Evolutionary conservation across 2,797 vertebrate species (phyloP).

Genomic region (Pangasius sanitwongsei): DNA sequence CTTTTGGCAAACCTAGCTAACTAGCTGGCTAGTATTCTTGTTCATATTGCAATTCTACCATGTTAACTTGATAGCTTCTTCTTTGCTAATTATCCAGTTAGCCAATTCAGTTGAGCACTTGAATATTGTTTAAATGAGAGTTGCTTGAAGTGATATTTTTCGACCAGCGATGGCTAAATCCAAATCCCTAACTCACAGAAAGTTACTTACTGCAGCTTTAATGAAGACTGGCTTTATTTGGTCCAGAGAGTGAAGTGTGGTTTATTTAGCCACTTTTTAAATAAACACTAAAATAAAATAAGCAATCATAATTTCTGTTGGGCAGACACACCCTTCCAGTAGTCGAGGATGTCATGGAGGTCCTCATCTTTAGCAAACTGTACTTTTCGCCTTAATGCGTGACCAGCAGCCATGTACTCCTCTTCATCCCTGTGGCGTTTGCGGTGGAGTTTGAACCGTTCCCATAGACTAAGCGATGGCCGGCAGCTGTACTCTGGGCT

Average conservation of each 20-base stretch:
- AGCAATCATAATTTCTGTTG: constrained; percentile 94
- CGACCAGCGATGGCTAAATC: neutral
- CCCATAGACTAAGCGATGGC: constrained; percentile 92
- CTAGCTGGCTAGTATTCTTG: neutral
- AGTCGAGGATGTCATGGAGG: constrained; percentile 98
- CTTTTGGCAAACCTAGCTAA: neutral
- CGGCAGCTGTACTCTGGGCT: constrained; percentile 92
- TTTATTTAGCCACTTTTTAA: constrained; percentile 34
- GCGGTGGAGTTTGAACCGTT: constrained; percentile 92
- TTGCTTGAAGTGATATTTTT: neutral
- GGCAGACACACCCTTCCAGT: constrained; percentile 98
- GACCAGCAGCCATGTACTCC: constrained; percentile 94
- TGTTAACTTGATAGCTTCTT: neutral
- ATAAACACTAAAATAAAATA: constrained; percentile 41
- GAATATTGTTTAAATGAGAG: neutral
- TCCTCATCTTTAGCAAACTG: constrained; percentile 99
- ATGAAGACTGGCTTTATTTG: constrained; percentile 68
- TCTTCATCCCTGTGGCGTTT: constrained; percentile 90
- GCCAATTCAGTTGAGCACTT: neutral
- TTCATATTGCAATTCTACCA: neutral
- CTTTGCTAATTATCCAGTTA: neutral
- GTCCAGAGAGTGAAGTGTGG: constrained; percentile 70
- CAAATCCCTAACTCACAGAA: neutral
- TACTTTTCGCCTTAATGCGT: constrained; percentile 94
- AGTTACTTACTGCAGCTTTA: constrained; percentile 49